Evolutionary conservation across 2,888 invertebrate species (phyloP).

Genomic region (Lasioglossum malachurum): DNA sequence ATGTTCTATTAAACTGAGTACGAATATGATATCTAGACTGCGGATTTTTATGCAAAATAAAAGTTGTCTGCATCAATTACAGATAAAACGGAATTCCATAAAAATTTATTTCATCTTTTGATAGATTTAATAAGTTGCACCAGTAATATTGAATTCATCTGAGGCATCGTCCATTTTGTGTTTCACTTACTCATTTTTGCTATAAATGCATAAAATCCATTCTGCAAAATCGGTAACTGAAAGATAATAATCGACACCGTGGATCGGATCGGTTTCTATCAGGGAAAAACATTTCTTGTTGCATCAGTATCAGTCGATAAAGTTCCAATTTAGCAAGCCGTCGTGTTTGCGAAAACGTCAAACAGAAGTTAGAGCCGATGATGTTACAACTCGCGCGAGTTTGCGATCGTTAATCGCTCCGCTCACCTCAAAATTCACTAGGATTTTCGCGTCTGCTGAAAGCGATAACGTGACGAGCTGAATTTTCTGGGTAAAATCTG

Average conservation of each 20-base stretch:
- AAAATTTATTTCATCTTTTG: too few species aligned
- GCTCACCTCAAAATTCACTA: background rate
- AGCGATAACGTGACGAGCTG: background rate
- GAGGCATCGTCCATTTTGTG: too few species aligned
- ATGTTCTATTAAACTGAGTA: background rate
- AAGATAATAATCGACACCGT: background rate
- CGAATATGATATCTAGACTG: background rate
- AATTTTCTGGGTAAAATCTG: slow-evolving; percentile 1
- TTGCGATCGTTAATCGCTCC: slow-evolving; percentile 13
- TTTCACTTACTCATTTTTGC: too few species aligned
- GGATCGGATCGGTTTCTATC: background rate
- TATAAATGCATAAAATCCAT: too few species aligned
- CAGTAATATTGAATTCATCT: too few species aligned
- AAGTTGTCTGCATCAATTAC: too few species aligned
- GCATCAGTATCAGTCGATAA: slow-evolving; percentile 7
- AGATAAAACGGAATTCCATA: too few species aligned
- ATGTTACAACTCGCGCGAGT: slow-evolving; percentile 15
- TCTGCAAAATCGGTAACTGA: too few species aligned
- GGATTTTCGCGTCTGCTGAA: background rate
- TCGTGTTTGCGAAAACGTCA: slow-evolving; percentile 4
- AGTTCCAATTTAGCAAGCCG: slow-evolving; percentile 14
- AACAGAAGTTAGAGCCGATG: slow-evolving; percentile 20
- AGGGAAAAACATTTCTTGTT: background rate
- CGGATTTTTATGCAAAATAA: too few species aligned
- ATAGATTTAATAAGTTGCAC: too few species aligned